Evolutionary conservation across 2,888 invertebrate species (phyloP), one percentile per base, ranked within the genome.

Genomic region (Synergus itoensis): DNA sequence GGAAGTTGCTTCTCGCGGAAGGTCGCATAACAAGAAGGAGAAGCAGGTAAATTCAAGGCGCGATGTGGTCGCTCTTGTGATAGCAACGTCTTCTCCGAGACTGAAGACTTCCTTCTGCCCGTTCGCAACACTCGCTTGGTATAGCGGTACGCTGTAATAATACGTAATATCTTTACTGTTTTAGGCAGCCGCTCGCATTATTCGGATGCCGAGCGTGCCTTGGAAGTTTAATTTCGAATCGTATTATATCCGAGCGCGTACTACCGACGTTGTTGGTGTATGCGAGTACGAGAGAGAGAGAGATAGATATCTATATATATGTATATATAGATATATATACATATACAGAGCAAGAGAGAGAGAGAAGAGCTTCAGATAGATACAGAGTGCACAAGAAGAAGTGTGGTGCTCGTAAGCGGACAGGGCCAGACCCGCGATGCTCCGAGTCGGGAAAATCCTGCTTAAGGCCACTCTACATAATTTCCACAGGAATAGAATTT

Each of bases 151-250:
- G 87, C 87, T 88, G 89, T 89, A 90, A 90, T 89, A 90, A 90
- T 90, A 89, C 90, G 89, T 90, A 90, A 90, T 90, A 90, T 90
- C 90, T 90, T 90, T 89, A 90, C 89, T 90, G 89, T 90, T 90
- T 90, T 90, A 90, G 90, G 89, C 90, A 90, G 88, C 87, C 88
- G 86, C 88, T 89, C 87, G 88, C 90, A 88, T 90, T 89, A 90
- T 89, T 89, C 87, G 90, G 87, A 90, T 90, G 89, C 90, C 90
- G 84, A 80, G 89, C 90, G 88, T 90, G 90, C 90, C 89, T 87
- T 84, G 90, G 87, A 88, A 90, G 89, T 90, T 90, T 90, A 90
- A 90, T 90, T 90, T 90, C 89, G 87, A 90, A 89, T 90, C 87
- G 90, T 89, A 89, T 89, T 89, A 90, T 89, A 89, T 89, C 88